Percentiles rank a stretch among this genome's conserved stretches.
Evolutionary conservation across 2,888 invertebrate species (phyloP).

Genomic region (Drosophila pseudotalamancana): DNA sequence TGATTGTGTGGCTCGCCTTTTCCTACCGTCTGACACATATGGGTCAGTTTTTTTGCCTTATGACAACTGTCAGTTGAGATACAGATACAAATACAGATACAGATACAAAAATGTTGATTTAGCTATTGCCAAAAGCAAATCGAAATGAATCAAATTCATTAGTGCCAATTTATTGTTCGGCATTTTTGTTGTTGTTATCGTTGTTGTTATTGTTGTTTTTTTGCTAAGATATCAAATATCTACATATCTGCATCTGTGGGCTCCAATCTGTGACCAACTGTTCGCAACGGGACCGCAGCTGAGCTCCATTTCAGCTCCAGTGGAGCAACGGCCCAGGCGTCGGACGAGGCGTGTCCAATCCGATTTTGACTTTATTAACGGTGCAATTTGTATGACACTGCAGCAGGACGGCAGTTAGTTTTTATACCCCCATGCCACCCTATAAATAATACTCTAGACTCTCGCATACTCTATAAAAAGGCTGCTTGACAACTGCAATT

Average conservation of each 20-base stretch:
- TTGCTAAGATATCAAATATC: constrained; percentile 45
- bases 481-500: not conserved
- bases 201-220: not conserved
- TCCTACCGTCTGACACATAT: constrained; percentile 53
- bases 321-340: constrained; percentile 15
- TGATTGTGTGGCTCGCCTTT: constrained; percentile 30
- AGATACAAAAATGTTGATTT: constrained; percentile 49
- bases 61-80: constrained; percentile 48
- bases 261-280: constrained; percentile 31
- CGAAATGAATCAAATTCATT: constrained; percentile 77
- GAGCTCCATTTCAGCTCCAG: constrained; percentile 31
- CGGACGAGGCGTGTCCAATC: constrained; percentile 63
- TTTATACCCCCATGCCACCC: constrained; percentile 2
- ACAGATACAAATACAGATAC: constrained; percentile 4
- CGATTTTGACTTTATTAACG: constrained; percentile 77
- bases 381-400: constrained; percentile 71
- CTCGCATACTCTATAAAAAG: not conserved
- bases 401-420: constrained; percentile 22
- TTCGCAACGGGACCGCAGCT: constrained; percentile 47
- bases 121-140: constrained; percentile 69
- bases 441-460: not conserved
- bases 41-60: constrained; percentile 53
- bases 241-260: constrained; percentile 17
- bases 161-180: constrained; percentile 71
- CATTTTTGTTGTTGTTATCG: too few relatives aligned